These are phyloP conservation scores for Tribolium madens DNA, from an alignment of 1,140 invertebrate genomes.

Conservation along the genomic window DNA sequence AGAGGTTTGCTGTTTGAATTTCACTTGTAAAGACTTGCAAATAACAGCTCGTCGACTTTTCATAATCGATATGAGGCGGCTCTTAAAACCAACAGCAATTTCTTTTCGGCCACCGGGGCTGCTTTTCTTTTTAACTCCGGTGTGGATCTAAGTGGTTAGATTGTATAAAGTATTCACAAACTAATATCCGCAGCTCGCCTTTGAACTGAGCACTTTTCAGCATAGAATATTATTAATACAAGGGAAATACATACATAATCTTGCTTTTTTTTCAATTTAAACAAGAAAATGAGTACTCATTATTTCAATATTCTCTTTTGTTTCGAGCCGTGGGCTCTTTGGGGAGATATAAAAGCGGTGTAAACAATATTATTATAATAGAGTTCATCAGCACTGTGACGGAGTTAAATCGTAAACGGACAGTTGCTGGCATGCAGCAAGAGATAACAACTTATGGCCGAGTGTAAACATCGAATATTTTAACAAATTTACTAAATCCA, in stretches of 20 bases:
- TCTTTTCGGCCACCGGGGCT: background rate
- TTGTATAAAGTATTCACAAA: constrained; percentile 23
- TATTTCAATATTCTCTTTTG: constrained; percentile 3
- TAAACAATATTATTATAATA: constrained; percentile 20
- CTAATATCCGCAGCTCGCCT: background rate
- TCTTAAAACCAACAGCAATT: background rate
- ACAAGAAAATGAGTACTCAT: constrained; percentile 27
- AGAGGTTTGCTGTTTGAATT: constrained; percentile 31
- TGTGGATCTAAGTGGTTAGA: background rate
- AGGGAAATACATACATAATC: no score
- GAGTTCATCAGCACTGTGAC: constrained; percentile 12
- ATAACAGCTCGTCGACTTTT: constrained; percentile 25
- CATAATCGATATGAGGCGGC: constrained; percentile 28
- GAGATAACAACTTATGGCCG: background rate
- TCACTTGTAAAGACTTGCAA: constrained; percentile 36
- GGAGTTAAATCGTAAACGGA: constrained; percentile 10
- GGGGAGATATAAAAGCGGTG: background rate
- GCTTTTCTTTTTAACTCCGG: background rate
- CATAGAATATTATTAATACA: background rate
- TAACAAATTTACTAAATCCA: background rate
- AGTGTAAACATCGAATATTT: background rate
- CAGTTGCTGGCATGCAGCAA: background rate
- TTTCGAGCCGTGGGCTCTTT: background rate
- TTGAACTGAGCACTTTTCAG: background rate
- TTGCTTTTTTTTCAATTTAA: background rate